A percentile compares a stretch with the other conserved stretches of the same genome.
These are phyloP conservation scores for Leptinotarsa defecta DNA, from an alignment of 1,140 invertebrate species.

Conservation along the genomic window DNA sequence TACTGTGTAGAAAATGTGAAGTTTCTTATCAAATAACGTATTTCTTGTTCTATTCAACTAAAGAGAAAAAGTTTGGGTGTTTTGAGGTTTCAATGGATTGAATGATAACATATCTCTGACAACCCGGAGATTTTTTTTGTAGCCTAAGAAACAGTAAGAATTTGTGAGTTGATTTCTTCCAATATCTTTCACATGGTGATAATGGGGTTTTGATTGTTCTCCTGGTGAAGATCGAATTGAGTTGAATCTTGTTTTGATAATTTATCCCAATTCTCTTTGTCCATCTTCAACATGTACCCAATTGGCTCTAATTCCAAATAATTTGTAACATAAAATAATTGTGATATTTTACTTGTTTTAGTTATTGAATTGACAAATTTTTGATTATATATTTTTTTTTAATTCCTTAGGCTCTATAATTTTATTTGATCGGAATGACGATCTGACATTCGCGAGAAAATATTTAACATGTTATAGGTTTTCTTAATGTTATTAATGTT, in stretches of 20 bases:
- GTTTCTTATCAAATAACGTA: no score
- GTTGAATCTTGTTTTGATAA: not conserved
- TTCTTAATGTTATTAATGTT: conserved; percentile 16
- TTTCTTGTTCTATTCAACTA: no score
- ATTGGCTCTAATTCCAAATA: conserved; percentile 18
- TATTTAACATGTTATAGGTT: conserved; percentile 7
- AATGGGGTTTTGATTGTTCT: no score
- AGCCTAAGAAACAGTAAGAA: no score
- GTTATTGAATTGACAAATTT: conserved; percentile 8
- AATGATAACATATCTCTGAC: no score
- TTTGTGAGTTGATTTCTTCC: no score
- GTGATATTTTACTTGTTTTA: conserved; percentile 17
- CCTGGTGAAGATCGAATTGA: not conserved
- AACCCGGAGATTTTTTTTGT: no score
- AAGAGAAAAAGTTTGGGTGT: no score
- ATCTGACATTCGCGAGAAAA: not conserved
- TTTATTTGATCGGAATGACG: not conserved
- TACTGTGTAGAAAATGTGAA: no score
- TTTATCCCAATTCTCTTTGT: not conserved
- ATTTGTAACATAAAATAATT: conserved; percentile 17
- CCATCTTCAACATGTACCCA: conserved; percentile 1
- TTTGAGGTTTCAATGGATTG: no score
- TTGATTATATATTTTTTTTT: not conserved
- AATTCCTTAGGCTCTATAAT: not conserved
- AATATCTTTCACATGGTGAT: no score